Evolutionary conservation across 37 sponge, comb jelly and placozoan species (phyloP), one percentile per base, ranked within the genome.

Genomic region (Oopsacas minuta): DNA sequence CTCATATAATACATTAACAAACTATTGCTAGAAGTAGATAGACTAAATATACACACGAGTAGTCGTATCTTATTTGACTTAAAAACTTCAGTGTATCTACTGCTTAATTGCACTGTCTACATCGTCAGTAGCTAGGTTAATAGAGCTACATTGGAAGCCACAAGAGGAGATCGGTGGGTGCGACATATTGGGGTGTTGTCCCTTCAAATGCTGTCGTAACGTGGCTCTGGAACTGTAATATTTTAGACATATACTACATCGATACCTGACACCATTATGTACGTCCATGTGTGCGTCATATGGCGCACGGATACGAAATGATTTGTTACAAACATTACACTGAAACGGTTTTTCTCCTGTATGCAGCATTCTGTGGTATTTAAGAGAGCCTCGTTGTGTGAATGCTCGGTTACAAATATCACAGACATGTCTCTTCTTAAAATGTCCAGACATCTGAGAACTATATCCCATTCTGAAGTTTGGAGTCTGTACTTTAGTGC

Each of bases 1-100:
- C 75, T 61, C 75, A 61, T 61, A 61, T 61, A 61, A 61, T 61
- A 61, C 75, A 61, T 61, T 34, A 32, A 61, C 75, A 61, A 61
- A 61, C 28, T 34, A 46, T 22, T n/a, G 17, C 51, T 17, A 25
- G 22, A 25, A n/a, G 75, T 61, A 3, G 22, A 25, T 25, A n/a
- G 75, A 25, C 17, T 25, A 3, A 7, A 25, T 25, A 61, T 61
- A 61, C 28, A 20, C 75, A 61, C 75, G 28, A 25, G 20, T 25
- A 25, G 75, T 25, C 75, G 20, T 25, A 61, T 25, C n/a, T n/a
- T n/a, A 61, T n/a, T n/a, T 61, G 7, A 61, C 1, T 61, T 61
- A 61, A 61, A 61, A 61, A 61, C 32, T 10, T 34, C 17, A 3
- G 28, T 61, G 7, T 61, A n/a, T 32, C 5, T 61, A 46, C 17